Evolutionary conservation across 2,888 invertebrate species (phyloP).

Genomic region (Hirtodrosophila cameraria): DNA sequence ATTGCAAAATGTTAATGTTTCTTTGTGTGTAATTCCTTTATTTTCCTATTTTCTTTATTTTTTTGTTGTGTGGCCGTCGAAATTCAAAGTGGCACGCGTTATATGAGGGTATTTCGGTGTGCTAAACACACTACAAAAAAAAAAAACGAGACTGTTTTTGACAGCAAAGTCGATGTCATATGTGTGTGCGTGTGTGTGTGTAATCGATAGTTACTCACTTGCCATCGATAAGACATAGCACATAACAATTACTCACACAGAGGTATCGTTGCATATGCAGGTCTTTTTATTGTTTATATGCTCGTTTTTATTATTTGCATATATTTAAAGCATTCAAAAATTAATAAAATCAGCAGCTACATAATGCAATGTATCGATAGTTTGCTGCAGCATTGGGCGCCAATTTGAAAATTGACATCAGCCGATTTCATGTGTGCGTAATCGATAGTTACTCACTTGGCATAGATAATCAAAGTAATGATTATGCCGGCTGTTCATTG

Average conservation of each 20-base stretch:
- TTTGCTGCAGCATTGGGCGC: too few relatives aligned
- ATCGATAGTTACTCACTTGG: too few relatives aligned
- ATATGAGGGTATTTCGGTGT: constrained; percentile 45
- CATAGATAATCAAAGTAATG: too few relatives aligned
- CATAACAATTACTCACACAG: background rate
- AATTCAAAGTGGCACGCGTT: constrained; percentile 58
- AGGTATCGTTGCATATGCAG: background rate
- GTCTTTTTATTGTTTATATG: too few relatives aligned
- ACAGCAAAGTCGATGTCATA: constrained; percentile 43
- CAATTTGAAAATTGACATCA: too few relatives aligned
- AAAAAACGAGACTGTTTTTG: constrained; percentile 41
- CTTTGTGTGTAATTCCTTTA: constrained; percentile 14
- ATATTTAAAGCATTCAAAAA: too few relatives aligned
- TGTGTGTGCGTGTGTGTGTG: too few relatives aligned
- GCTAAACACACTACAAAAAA: constrained; percentile 55
- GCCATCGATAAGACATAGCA: constrained; percentile 28
- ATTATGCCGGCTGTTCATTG: too few relatives aligned
- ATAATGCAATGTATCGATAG: too few relatives aligned
- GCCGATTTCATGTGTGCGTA: too few relatives aligned
- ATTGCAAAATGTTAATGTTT: constrained; percentile 31
- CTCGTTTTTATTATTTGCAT: too few relatives aligned
- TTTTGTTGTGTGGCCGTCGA: constrained; percentile 36
- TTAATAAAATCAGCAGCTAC: too few relatives aligned
- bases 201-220: constrained; percentile 29
- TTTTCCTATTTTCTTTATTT: constrained; percentile 9